Percentiles rank a stretch among this genome's conserved stretches.
Evolutionary conservation across 2,888 invertebrate genomes (phyloP).

Genomic region (Harpalus rubripes): DNA sequence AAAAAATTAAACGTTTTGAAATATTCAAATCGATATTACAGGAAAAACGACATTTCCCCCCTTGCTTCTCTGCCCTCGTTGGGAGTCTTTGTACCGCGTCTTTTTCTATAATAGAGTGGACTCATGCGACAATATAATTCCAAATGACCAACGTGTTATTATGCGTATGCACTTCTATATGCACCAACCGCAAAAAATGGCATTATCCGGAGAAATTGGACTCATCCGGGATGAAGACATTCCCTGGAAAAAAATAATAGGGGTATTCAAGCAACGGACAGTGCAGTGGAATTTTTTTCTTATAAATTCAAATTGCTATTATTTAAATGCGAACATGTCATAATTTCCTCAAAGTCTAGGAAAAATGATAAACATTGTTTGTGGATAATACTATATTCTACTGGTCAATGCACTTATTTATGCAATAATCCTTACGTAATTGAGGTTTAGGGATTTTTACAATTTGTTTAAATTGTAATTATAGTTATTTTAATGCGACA

Average conservation of each 20-base stretch:
- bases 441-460: too few relatives aligned
- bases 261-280: neutral
- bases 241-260: slow-evolving; percentile 61
- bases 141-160: slow-evolving; percentile 38
- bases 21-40: slow-evolving; percentile 59
- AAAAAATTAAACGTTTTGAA: slow-evolving; percentile 60
- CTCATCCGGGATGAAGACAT: slow-evolving; percentile 56
- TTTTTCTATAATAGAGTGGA: slow-evolving; percentile 63
- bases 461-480: neutral
- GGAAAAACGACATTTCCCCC: slow-evolving; percentile 44
- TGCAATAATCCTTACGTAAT: too few relatives aligned
- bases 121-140: slow-evolving; percentile 66
- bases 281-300: slow-evolving; percentile 13
- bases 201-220: slow-evolving; percentile 64
- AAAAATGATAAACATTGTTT: slow-evolving; percentile 33
- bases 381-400: neutral
- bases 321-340: slow-evolving; percentile 20
- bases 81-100: slow-evolving; percentile 47
- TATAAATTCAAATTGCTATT: slow-evolving; percentile 47
- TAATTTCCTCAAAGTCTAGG: slow-evolving; percentile 19
- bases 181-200: slow-evolving; percentile 59
- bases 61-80: neutral
- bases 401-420: too few relatives aligned
- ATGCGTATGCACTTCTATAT: slow-evolving; percentile 54
- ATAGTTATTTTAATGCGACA: neutral